phyloP scores from a whole-genome alignment of 2,113 vertebrate genomes.

The Calyptomena viridis region DNA sequence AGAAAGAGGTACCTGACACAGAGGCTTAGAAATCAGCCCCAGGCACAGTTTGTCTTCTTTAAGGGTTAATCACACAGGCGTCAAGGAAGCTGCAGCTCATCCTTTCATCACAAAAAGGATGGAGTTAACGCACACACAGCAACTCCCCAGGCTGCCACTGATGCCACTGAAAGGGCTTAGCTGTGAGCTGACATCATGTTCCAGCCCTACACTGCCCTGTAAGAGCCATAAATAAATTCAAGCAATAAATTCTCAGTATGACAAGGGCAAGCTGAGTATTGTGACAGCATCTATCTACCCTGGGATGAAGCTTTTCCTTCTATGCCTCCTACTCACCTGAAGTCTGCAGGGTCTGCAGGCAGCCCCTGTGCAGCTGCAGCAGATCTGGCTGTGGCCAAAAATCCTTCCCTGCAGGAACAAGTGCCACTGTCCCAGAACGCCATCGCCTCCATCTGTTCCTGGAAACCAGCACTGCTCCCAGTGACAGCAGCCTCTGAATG shows the following conservation, averaged over 20 bases:
- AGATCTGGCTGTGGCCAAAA: neutral
- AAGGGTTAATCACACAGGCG: too few species aligned
- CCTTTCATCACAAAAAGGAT: too few species aligned
- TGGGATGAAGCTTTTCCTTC: neutral
- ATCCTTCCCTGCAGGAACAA: rapidly evolving
- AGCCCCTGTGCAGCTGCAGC: neutral
- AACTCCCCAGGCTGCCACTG: too few species aligned
- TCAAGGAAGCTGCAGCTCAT: too few species aligned
- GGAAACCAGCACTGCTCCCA: rapidly evolving
- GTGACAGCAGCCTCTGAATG: neutral
- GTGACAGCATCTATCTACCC: neutral
- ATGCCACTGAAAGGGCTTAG: too few species aligned
- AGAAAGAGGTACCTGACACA: rapidly evolving
- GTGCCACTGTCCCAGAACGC: rapidly evolving
- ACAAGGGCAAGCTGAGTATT: neutral
- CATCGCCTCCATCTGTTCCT: neutral
- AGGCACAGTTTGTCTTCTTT: neutral
- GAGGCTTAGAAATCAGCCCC: neutral
- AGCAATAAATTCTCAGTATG: neutral
- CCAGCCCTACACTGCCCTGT: too few species aligned
- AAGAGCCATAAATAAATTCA: too few species aligned
- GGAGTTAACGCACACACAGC: too few species aligned
- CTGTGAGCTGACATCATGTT: too few species aligned
- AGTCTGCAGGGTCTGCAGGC: neutral
- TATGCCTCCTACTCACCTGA: rapidly evolving